Evolutionary conservation across 2,888 invertebrate genomes (phyloP).

Genomic region (Drosophila atripex): DNA sequence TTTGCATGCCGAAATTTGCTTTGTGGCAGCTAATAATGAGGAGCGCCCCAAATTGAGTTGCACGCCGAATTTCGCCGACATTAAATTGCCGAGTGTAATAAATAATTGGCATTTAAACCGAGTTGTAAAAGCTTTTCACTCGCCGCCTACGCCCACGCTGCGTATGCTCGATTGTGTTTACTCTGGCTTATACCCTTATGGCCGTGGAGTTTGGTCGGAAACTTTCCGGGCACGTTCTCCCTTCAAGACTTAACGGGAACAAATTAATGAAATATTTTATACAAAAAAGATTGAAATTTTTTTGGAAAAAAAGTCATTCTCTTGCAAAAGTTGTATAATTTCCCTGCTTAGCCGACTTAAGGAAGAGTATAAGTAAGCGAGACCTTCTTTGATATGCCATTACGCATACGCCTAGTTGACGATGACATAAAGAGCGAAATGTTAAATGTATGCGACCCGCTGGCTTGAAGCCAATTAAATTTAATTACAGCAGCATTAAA

Average conservation of each 20-base stretch:
- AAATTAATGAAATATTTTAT: neutral
- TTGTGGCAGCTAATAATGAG: slow-evolving; percentile 66
- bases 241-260: neutral
- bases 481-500: slow-evolving; percentile 59
- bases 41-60: slow-evolving; percentile 63
- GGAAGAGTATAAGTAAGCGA: slow-evolving; percentile 12
- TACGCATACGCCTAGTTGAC: slow-evolving; percentile 57
- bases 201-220: neutral
- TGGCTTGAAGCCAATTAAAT: slow-evolving; percentile 43
- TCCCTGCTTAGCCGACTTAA: neutral
- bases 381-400: slow-evolving; percentile 14
- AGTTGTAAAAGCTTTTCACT: slow-evolving; percentile 46
- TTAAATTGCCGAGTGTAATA: slow-evolving; percentile 57
- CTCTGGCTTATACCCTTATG: slow-evolving; percentile 19
- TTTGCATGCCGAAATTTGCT: slow-evolving; percentile 48
- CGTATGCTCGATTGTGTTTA: slow-evolving; percentile 35
- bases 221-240: neutral
- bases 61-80: slow-evolving; percentile 54
- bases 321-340: neutral
- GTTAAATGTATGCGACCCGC: slow-evolving; percentile 26
- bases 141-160: slow-evolving; percentile 28
- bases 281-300: neutral
- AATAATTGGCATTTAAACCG: slow-evolving; percentile 73
- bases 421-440: slow-evolving; percentile 38
- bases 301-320: neutral